Conservation (phyloP, 2,888 invertebrate genomes). For the Meiosimyza platycephala region DNA sequence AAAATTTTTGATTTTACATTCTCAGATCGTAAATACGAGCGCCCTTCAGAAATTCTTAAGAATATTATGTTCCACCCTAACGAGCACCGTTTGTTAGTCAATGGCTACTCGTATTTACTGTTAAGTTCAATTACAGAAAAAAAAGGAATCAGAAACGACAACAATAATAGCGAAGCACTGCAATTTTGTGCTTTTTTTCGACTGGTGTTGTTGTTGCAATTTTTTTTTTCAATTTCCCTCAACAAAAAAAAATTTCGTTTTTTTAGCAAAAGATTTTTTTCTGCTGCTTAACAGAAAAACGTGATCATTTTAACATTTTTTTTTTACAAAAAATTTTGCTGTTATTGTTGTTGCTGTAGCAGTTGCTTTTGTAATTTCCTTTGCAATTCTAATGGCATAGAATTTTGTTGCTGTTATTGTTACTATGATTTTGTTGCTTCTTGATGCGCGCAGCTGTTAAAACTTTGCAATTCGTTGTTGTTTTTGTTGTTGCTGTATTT, state of each 20-base stretch:
- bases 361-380: slow-evolving; percentile 37
- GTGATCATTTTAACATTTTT: slow-evolving; percentile 65
- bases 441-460: slow-evolving; percentile 33
- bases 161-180: not conserved
- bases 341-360: slow-evolving; percentile 22
- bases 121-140: slow-evolving; percentile 46
- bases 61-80: slow-evolving; percentile 18
- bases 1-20: too few species aligned
- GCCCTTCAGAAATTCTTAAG: not conserved
- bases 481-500: slow-evolving; percentile 33
- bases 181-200: slow-evolving; percentile 20
- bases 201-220: slow-evolving; percentile 39
- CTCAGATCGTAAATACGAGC: too few species aligned
- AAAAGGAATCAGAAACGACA: not conserved
- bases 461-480: slow-evolving; percentile 24
- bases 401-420: slow-evolving; percentile 35
- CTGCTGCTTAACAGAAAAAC: slow-evolving; percentile 50
- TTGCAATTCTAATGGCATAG: slow-evolving; percentile 57
- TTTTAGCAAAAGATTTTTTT: slow-evolving; percentile 42
- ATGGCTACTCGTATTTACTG: slow-evolving; percentile 53
- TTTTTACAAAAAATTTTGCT: slow-evolving; percentile 54
- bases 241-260: too few species aligned
- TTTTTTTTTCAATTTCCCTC: slow-evolving; percentile 32
- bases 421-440: slow-evolving; percentile 10
- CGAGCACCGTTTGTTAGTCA: slow-evolving; percentile 30